These are phyloP conservation scores for Motacilla alba DNA, from an alignment of 2,113 vertebrate genomes.

Conservation along the genomic window DNA sequence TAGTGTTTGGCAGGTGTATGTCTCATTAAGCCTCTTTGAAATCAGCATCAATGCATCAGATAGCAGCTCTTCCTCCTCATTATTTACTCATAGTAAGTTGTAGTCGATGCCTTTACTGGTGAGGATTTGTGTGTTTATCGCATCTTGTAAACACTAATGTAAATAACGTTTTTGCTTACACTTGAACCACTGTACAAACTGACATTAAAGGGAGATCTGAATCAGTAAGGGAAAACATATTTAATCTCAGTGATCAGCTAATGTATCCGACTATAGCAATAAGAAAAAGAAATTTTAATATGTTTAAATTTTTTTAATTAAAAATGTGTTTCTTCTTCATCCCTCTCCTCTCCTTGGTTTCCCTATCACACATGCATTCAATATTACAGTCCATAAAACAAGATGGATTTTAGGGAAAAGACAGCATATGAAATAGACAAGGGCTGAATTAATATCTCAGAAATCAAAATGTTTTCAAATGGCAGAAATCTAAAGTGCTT, in stretches of 20 bases:
- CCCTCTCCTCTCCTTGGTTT: not conserved
- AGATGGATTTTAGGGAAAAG: not conserved
- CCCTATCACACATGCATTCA: not conserved
- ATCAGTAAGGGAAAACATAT: not conserved
- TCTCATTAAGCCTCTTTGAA: slow-evolving; percentile 40
- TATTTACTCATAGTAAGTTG: not conserved
- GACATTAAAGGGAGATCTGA: not conserved
- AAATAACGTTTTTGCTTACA: not conserved
- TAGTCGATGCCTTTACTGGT: not conserved
- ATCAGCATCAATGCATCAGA: not conserved
- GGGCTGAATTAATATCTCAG: not conserved
- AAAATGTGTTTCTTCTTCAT: not conserved
- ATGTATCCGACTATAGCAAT: not conserved
- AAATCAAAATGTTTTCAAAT: not conserved
- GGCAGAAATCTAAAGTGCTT: not conserved
- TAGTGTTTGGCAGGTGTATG: not conserved
- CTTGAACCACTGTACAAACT: not conserved
- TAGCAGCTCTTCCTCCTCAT: not conserved
- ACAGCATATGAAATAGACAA: not conserved
- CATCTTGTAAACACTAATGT: not conserved
- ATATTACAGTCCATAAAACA: not conserved
- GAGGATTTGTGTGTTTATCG: not conserved
- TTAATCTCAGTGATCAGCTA: not conserved
- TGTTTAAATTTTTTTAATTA: not conserved
- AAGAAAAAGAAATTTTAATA: not conserved